Conservation (phyloP, 2,113 vertebrate species). For the Thermophis baileyi region DNA sequence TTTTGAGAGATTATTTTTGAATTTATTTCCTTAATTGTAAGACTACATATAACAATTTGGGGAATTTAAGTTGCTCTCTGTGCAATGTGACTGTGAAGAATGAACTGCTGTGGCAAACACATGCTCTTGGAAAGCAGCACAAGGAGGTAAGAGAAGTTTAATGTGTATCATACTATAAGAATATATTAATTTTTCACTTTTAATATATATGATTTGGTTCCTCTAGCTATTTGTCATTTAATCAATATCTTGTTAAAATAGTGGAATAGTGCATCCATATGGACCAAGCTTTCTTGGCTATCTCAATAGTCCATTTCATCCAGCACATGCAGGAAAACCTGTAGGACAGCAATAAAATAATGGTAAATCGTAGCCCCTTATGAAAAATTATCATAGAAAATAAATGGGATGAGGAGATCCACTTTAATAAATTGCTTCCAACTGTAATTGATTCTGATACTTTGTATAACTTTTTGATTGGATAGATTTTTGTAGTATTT, state of each 20-base stretch:
- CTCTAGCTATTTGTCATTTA: not conserved
- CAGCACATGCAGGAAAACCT: not conserved
- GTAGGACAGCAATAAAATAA: not conserved
- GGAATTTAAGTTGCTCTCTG: constrained; percentile 82
- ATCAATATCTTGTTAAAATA: not conserved
- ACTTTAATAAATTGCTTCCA: not conserved
- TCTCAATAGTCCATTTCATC: not conserved
- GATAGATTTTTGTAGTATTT: not conserved
- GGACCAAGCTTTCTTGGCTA: not conserved
- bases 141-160: constrained; percentile 72
- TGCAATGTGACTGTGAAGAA: constrained; percentile 85
- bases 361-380: not conserved
- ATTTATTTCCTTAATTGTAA: constrained; percentile 54
- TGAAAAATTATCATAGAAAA: not conserved
- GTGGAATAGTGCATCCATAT: not conserved
- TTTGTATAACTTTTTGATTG: not conserved
- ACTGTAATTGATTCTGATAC: not conserved
- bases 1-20: not conserved
- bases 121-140: constrained; percentile 88
- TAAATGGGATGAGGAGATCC: not conserved
- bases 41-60: constrained; percentile 84
- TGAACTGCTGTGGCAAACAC: constrained; percentile 90
- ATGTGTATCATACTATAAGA: not conserved
- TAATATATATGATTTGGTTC: not conserved
- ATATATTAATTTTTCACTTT: not conserved